A percentile compares a stretch with the other conserved stretches of the same genome.
Evolutionary conservation across 2,888 invertebrate species (phyloP).

Genomic region (Platerodrilus igneus): DNA sequence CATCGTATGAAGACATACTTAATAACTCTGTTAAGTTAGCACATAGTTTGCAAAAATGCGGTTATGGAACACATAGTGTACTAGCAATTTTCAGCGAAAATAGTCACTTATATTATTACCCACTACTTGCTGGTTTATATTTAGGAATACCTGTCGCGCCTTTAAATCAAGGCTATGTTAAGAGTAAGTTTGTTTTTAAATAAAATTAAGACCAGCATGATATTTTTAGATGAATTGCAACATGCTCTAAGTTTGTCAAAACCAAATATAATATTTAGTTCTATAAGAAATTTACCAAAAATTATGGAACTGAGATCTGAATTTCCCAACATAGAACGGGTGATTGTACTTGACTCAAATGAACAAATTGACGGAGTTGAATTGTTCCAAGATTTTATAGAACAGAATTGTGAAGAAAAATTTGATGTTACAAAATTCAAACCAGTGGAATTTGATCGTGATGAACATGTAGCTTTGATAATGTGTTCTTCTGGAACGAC

Average conservation of each 20-base stretch:
- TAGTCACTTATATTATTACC: conserved; percentile 30
- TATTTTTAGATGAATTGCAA: conserved; percentile 24
- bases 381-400: conserved; percentile 45
- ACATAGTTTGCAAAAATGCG: conserved; percentile 24
- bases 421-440: conserved; percentile 13
- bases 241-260: conserved; percentile 61
- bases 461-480: conserved; percentile 32
- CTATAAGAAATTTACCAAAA: conserved; percentile 53
- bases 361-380: conserved; percentile 40
- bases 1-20: background rate
- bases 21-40: conserved; percentile 21
- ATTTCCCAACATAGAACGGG: conserved; percentile 44
- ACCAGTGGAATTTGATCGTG: conserved; percentile 21
- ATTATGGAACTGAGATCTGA: conserved; percentile 49
- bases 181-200: conserved; percentile 12
- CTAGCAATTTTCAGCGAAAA: conserved; percentile 34
- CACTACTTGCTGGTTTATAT: conserved; percentile 30
- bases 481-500: conserved; percentile 67
- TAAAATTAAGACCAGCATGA: conserved; percentile 2
- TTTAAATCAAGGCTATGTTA: conserved; percentile 30
- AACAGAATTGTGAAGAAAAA: conserved; percentile 35
- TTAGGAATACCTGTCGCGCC: conserved; percentile 30
- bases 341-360: conserved; percentile 55
- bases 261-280: conserved; percentile 63
- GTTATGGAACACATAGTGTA: conserved; percentile 24